A percentile compares a stretch with the other conserved stretches of the same genome.
Evolutionary conservation across 2,888 invertebrate genomes (phyloP).

Genomic region (Mactromeris polynyma): DNA sequence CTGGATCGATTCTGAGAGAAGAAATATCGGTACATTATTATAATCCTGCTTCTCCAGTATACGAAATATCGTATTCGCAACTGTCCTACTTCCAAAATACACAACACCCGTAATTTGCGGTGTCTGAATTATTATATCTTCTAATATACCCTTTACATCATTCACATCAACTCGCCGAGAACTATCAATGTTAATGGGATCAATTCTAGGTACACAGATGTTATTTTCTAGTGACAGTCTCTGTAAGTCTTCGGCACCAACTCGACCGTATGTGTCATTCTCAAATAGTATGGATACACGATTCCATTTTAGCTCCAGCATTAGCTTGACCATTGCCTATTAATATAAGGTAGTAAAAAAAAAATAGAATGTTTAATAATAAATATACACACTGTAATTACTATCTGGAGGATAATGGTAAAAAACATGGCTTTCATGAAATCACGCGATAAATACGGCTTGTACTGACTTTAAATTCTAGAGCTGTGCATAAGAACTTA

Average conservation of each 20-base stretch:
- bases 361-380: too few species aligned
- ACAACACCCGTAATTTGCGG: conserved; percentile 55
- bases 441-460: too few species aligned
- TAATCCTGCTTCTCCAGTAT: conserved; percentile 23
- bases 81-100: conserved; percentile 46
- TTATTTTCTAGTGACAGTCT: conserved; percentile 1
- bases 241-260: conserved; percentile 42
- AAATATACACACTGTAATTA: too few species aligned
- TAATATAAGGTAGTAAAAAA: background rate
- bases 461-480: too few species aligned
- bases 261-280: conserved; percentile 57
- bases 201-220: conserved; percentile 59
- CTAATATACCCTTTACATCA: conserved; percentile 20
- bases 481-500: too few species aligned
- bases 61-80: conserved; percentile 42
- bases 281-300: conserved; percentile 66
- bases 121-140: conserved; percentile 23
- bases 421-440: too few species aligned
- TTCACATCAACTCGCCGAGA: background rate
- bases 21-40: conserved; percentile 47
- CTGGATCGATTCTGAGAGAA: conserved; percentile 46
- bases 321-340: conserved; percentile 41
- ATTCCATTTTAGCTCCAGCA: conserved; percentile 67
- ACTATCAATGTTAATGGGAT: conserved; percentile 26
- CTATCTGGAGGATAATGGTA: too few species aligned